Conservation (phyloP, 2,113 vertebrate species). For the Otus sunia region DNA sequence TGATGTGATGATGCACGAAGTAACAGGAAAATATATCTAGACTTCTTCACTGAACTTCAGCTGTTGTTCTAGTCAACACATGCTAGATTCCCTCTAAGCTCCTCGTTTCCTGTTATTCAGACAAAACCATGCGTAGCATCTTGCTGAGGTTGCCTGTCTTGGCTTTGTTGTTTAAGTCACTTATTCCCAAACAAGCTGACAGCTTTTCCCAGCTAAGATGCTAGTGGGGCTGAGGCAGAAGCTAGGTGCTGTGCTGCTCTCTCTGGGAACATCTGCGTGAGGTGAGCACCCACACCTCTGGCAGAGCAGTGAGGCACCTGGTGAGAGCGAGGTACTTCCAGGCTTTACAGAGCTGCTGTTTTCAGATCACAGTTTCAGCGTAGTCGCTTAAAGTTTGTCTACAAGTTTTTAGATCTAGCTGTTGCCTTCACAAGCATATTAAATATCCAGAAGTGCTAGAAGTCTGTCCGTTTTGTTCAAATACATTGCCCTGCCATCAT, state of each 20-base stretch:
- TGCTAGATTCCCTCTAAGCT: neutral
- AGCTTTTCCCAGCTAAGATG: neutral
- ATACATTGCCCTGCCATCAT: neutral
- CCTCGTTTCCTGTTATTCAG: neutral
- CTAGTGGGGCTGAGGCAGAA: neutral
- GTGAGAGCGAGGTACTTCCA: neutral
- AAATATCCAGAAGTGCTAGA: neutral
- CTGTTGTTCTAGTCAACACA: neutral
- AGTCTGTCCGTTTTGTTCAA: neutral
- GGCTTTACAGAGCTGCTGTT: neutral
- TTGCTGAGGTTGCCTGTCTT: neutral
- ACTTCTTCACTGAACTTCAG: neutral
- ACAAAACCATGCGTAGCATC: neutral
- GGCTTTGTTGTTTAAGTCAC: neutral
- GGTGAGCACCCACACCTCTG: neutral
- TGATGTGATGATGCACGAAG: neutral
- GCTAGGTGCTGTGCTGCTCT: fast-evolving
- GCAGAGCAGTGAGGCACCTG: fast-evolving
- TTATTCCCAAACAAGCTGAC: neutral
- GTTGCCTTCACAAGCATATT: neutral
- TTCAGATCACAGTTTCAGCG: neutral
- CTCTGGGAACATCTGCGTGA: neutral
- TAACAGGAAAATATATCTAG: neutral
- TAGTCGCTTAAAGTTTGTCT: neutral
- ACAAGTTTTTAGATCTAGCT: neutral